Conservation (phyloP, 2,888 invertebrate genomes). For the Coremacera marginata region DNA sequence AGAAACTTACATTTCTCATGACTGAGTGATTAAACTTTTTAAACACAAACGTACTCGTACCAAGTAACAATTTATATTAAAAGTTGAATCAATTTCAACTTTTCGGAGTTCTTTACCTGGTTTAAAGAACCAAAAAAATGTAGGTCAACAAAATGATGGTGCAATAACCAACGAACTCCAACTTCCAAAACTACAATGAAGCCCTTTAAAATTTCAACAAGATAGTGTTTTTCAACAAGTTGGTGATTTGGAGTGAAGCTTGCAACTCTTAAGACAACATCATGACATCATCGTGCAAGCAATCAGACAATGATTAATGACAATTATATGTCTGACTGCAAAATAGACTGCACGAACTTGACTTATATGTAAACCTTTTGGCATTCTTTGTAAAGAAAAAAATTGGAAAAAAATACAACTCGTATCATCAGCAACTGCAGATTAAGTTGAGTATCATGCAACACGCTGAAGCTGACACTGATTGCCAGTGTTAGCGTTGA, state of each 20-base stretch:
- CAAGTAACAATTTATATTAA: too few species aligned
- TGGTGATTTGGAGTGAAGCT: background rate
- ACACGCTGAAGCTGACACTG: background rate
- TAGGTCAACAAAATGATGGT: background rate
- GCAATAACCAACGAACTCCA: background rate
- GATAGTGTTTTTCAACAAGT: background rate
- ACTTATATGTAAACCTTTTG: background rate
- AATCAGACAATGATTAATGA: conserved; percentile 31
- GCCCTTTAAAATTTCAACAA: background rate
- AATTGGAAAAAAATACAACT: background rate
- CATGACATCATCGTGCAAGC: conserved; percentile 29
- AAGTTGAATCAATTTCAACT: too few species aligned
- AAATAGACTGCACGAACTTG: background rate
- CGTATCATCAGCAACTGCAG: background rate
- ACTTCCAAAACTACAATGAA: background rate
- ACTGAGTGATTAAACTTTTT: too few species aligned
- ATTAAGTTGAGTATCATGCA: background rate
- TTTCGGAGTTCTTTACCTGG: too few species aligned
- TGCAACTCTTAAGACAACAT: background rate
- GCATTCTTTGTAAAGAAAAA: background rate
- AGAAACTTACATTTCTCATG: too few species aligned
- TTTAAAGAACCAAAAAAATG: background rate
- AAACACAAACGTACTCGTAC: too few species aligned
- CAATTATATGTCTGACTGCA: conserved; percentile 22
- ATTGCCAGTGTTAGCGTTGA: conserved; percentile 21